Evolutionary conservation across 2,888 invertebrate species (phyloP).

Genomic region (Aquatica leii): DNA sequence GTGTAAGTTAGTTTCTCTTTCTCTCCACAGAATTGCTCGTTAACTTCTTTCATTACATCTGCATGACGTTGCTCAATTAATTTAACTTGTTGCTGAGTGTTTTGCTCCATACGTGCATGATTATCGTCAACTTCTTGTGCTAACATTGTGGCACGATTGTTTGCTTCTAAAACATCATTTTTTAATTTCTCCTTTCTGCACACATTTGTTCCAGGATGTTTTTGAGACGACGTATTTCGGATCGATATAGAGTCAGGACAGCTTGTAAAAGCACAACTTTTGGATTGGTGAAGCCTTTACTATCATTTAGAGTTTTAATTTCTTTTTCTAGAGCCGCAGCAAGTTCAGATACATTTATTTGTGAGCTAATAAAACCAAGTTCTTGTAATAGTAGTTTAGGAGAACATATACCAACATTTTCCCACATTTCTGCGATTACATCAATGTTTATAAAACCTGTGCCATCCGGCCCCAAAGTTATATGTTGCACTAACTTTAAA

Average conservation of each 20-base stretch:
- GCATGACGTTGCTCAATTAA: slow-evolving; percentile 79
- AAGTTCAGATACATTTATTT: slow-evolving; percentile 69
- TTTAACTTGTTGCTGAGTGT: slow-evolving; percentile 74
- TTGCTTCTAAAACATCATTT: slow-evolving; percentile 81
- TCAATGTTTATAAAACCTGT: slow-evolving; percentile 60
- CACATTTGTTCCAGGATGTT: slow-evolving; percentile 71
- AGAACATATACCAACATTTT: slow-evolving; percentile 72
- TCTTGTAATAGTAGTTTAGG: slow-evolving; percentile 72
- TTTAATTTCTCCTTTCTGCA: slow-evolving; percentile 84
- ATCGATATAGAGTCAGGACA: slow-evolving; percentile 71
- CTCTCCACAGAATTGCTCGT: slow-evolving; percentile 74
- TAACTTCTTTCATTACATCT: slow-evolving; percentile 76
- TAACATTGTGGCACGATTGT: slow-evolving; percentile 79
- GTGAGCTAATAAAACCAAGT: slow-evolving; percentile 70
- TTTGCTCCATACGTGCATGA: slow-evolving; percentile 82
- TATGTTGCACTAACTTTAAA: slow-evolving; percentile 55
- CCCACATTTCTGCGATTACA: slow-evolving; percentile 75
- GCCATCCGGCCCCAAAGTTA: slow-evolving; percentile 54
- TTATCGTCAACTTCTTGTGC: slow-evolving; percentile 93
- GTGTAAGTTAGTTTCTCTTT: slow-evolving; percentile 74
- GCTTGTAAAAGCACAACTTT: slow-evolving; percentile 68
- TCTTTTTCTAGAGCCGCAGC: slow-evolving; percentile 77
- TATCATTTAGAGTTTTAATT: slow-evolving; percentile 53
- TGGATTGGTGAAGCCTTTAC: slow-evolving; percentile 56
- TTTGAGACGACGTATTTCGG: slow-evolving; percentile 70